Evolutionary conservation across 1,140 invertebrate genomes (phyloP), one percentile per base, ranked within the genome.

Genomic region (Cylas formicarius): DNA sequence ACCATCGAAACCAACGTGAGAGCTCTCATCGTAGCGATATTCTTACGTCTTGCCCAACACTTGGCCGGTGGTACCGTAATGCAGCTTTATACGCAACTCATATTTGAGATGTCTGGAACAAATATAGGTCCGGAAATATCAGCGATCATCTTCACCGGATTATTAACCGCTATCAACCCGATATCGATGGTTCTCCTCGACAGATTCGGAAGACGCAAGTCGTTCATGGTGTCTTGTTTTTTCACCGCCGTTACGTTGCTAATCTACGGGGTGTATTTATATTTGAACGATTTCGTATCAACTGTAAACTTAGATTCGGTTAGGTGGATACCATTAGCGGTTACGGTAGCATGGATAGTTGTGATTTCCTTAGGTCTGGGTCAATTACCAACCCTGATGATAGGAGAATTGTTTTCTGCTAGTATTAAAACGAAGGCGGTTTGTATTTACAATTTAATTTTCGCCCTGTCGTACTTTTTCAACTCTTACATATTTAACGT

Each of bases 131-230:
- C 41, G n/a, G 23, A 21, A 16, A 39, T 23, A 23, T 49, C 47
- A 9, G 34, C 47, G 2, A 57, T 57, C 20, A 43, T 55, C 20
- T 48, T 50, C 20, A n/a, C n/a, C n/a, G n/a, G n/a, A n/a, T n/a
- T n/a, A n/a, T n/a, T n/a, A n/a, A 39, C 41, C n/a, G 48, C 33
- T 2, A 70, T 82, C 3, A 80, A 83, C 48, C 66, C 87, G 1
- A 44, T 77, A 1, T 79, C 77, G 0, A 77, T 78, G 0, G 67
- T 73, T 6, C 54, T 76, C 35, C 74, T 77, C 0, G 84, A 88
- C 65, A 74, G 72, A 41, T 69, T 73, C 11, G 84, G 86, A 9
- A 70, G 84, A 53, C 75, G 76, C 56, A 72, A 75, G 14, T 65
- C 87, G 5, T 63, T 86, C 7, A 60, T 79, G 4, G 55, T 77